phyloP scores from a whole-genome alignment of 2,113 vertebrate genomes.

The Polypterus senegalus region DNA sequence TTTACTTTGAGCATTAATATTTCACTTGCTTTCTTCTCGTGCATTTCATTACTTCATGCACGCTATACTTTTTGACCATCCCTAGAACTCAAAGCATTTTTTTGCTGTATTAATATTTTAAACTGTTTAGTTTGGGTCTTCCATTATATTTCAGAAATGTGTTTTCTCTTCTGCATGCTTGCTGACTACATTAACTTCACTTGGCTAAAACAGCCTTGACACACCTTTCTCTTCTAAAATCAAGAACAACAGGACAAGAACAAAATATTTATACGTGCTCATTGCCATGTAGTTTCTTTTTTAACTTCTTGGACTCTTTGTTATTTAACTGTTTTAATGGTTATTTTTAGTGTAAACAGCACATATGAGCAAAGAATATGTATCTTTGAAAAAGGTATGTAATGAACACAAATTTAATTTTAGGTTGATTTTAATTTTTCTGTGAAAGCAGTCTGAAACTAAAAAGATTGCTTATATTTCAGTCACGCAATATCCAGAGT shows the following conservation, averaged over 20 bases:
- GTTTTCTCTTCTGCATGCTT: neutral
- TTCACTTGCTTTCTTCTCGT: conserved; percentile 26
- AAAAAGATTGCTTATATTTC: no score
- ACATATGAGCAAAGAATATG: no score
- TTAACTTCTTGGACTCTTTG: no score
- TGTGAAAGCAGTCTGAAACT: no score
- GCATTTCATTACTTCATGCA: neutral
- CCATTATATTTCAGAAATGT: neutral
- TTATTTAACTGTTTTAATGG: no score
- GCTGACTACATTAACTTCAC: neutral
- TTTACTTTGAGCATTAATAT: conserved; percentile 57
- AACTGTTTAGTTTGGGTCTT: conserved; percentile 8
- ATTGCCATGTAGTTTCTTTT: no score
- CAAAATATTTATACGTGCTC: neutral
- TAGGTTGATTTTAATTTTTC: no score
- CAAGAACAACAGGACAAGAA: neutral
- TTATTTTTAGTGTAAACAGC: no score
- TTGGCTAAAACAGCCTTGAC: neutral
- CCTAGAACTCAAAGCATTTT: neutral
- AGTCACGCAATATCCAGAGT: no score
- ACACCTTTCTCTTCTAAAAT: neutral
- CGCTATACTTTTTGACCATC: conserved; percentile 2
- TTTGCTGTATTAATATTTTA: conserved; percentile 10
- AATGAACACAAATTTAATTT: no score
- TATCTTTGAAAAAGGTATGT: no score